Base-by-base conservation (phyloP, 2,888 invertebrate genomes). In the Cataglyphis altisquamis region DNA sequence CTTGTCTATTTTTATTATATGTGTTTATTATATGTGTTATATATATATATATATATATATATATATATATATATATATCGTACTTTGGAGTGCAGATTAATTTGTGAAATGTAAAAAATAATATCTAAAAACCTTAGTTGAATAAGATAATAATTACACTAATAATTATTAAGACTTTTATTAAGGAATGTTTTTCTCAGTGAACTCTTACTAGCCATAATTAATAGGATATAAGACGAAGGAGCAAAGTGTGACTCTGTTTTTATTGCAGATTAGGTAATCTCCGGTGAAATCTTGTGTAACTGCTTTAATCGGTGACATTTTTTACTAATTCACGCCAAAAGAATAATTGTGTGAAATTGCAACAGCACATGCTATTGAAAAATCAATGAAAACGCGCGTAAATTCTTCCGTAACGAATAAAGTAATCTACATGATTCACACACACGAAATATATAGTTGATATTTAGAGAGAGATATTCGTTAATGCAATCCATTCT, bases 1-100 rank as follows among this genome's bases (percentile, higher is more conserved):
- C 70, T 78, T 78, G 45, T 78, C 18, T 36, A 36, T 70, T 78
- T 78, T 70, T 60, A 70, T 78, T 68, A 78, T n/a, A n/a, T n/a
- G n/a, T n/a, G n/a, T n/a, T n/a, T n/a, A n/a, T 78, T 78, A 25
- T 25, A 41, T 29, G 15, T 18, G 12, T 41, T 75, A 18, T 18
- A 32, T 64, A 8, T n/a, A 29, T 29, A 8, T n/a, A 29, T 29
- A 29, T 29, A 8, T n/a, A 29, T 29, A 29, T 29, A 8, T n/a
- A 29, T 25, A 25, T 25, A 25, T 25, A 25, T 75, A 15, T 18
- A 32, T 64, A 8, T n/a, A 25, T 25, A 25, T 25, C 25, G 9
- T 57, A 45, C 0, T 5, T 39, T 15, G 32, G 45, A 45, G 9
- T 48, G 45, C 3, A 21, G 21, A 70, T 70, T 78, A 60, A 78